These are phyloP conservation scores for Neodiprion lecontei DNA, from an alignment of 1,140 invertebrate species.

Conservation along the genomic window DNA sequence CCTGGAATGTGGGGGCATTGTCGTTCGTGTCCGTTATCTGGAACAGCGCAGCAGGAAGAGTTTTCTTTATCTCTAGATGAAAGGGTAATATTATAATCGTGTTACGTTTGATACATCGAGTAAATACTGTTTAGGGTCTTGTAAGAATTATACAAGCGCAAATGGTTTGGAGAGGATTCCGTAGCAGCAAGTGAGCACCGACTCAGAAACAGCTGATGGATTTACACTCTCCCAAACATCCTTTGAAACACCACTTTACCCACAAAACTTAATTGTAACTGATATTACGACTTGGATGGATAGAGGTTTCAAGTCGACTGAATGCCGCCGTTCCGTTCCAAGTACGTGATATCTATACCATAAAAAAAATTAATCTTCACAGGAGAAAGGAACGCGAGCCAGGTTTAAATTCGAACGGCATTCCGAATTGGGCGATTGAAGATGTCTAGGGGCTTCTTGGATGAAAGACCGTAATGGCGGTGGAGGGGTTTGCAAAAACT, in stretches of 20 bases:
- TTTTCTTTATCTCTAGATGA: background rate
- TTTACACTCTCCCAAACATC: no score
- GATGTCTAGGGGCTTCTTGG: conserved; percentile 9
- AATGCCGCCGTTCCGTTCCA: no score
- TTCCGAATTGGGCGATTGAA: conserved; percentile 15
- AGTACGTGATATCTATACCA: no score
- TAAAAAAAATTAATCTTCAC: background rate
- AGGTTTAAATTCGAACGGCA: conserved; percentile 4
- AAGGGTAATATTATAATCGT: background rate
- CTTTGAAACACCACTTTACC: no score
- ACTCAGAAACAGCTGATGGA: no score
- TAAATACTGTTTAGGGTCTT: background rate
- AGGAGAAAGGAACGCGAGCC: background rate
- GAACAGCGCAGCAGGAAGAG: conserved; percentile 34
- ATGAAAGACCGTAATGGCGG: background rate
- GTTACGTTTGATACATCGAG: background rate
- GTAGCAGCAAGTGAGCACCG: no score
- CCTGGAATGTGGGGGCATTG: conserved; percentile 88
- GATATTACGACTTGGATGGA: no score
- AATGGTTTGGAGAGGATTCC: background rate
- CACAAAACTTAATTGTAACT: no score
- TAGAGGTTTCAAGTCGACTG: no score
- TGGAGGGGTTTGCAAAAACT: conserved; percentile 18
- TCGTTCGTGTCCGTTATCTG: conserved; percentile 94
- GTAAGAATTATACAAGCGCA: conserved; percentile 15